phyloP scores from a whole-genome alignment of 2,888 invertebrate genomes.

The Muschampia plurimacula region DNA sequence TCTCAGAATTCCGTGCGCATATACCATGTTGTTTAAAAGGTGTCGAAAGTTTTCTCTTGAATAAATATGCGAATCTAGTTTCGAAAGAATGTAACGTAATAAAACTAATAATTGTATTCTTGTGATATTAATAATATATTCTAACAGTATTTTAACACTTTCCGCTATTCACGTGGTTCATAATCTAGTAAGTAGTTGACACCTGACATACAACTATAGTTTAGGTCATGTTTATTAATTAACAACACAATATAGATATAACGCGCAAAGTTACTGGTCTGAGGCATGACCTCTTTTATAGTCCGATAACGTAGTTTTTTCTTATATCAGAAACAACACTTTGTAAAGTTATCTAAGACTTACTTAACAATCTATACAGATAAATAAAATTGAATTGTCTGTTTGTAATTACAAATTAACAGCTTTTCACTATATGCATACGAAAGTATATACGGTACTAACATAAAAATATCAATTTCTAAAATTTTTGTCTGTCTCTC shows the following conservation, averaged over 20 bases:
- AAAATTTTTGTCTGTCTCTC: too few relatives aligned
- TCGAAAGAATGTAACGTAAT: background rate
- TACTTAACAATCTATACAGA: background rate
- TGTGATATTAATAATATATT: background rate
- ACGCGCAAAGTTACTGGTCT: background rate
- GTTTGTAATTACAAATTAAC: too few relatives aligned
- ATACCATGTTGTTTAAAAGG: too few relatives aligned
- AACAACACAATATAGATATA: background rate
- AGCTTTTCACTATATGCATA: too few relatives aligned
- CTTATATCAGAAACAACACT: background rate
- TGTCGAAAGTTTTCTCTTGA: too few relatives aligned
- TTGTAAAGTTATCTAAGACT: background rate
- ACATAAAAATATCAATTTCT: too few relatives aligned
- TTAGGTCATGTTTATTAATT: slow-evolving; percentile 1
- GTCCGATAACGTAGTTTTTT: background rate
- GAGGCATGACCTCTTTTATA: slow-evolving; percentile 8
- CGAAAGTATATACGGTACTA: too few relatives aligned
- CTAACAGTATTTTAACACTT: background rate
- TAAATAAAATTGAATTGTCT: too few relatives aligned
- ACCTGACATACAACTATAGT: background rate
- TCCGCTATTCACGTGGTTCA: background rate
- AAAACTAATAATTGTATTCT: background rate
- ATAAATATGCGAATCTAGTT: too few relatives aligned
- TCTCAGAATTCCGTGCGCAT: too few relatives aligned
- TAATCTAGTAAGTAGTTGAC: background rate